Evolutionary conservation across 1,140 invertebrate genomes (phyloP).

Genomic region (Dreissena rostriformis): DNA sequence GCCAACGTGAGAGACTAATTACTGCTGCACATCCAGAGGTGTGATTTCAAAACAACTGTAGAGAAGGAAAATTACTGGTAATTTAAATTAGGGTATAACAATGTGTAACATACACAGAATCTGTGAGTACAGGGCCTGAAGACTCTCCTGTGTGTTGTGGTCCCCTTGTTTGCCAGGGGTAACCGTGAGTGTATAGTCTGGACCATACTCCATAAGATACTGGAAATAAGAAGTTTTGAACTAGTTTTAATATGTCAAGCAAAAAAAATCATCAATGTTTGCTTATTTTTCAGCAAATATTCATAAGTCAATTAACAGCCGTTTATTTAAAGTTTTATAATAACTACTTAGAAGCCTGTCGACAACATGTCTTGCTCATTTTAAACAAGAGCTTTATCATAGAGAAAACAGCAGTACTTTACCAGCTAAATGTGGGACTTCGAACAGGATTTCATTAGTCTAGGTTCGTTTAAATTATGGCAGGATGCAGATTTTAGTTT

Average conservation of each 20-base stretch:
- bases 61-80: too few relatives aligned
- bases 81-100: too few relatives aligned
- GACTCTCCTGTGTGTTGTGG: conserved; percentile 80
- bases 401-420: background rate
- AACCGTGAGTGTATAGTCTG: conserved; percentile 84
- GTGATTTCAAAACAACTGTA: too few relatives aligned
- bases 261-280: background rate
- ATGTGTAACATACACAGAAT: conserved; percentile 23
- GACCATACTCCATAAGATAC: conserved; percentile 85
- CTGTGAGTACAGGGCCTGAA: conserved; percentile 58
- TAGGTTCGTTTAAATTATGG: too few relatives aligned
- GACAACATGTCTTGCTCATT: background rate
- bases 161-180: conserved; percentile 81
- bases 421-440: too few relatives aligned
- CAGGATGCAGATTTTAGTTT: too few relatives aligned
- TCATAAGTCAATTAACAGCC: too few relatives aligned
- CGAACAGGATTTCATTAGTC: too few relatives aligned
- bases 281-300: background rate
- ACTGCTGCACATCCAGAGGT: too few relatives aligned
- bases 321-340: background rate
- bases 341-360: background rate
- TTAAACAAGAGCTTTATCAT: background rate
- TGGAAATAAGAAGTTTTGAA: conserved; percentile 73
- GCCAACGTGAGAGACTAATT: too few relatives aligned
- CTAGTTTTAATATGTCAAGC: background rate